These are phyloP conservation scores for Pseudeuparius sepicola DNA, from an alignment of 2,888 invertebrate species.

Conservation along the genomic window DNA sequence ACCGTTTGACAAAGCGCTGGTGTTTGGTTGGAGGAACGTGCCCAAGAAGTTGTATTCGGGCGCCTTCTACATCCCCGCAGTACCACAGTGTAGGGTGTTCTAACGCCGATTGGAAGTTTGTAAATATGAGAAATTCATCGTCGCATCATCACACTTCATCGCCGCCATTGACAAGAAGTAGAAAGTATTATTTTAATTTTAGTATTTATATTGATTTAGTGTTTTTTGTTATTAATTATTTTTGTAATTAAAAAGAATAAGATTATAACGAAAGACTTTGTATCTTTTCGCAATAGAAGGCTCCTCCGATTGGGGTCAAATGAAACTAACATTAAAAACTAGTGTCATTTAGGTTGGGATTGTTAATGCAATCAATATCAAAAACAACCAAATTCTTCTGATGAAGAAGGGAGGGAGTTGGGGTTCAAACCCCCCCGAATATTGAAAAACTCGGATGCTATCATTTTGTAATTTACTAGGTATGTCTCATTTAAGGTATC, in stretches of 20 bases:
- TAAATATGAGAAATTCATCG: conserved; percentile 5
- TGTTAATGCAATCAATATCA: no score
- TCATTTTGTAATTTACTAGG: no score
- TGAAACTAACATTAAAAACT: no score
- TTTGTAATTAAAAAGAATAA: conserved; percentile 10
- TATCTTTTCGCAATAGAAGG: not conserved
- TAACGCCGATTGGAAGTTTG: conserved; percentile 21
- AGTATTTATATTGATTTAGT: conserved; percentile 7
- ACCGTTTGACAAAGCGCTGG: conserved; percentile 70
- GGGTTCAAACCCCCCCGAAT: no score
- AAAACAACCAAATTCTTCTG: no score
- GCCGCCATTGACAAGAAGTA: conserved; percentile 14
- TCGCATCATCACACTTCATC: conserved; percentile 10
- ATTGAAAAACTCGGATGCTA: no score
- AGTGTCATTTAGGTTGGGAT: no score
- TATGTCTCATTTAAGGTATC: no score
- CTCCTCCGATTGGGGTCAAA: no score
- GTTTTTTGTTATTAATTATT: conserved; percentile 13
- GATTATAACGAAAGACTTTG: not conserved
- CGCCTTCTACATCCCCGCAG: conserved; percentile 56
- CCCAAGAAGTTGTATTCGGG: conserved; percentile 66
- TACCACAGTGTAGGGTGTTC: conserved; percentile 46
- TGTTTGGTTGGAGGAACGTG: conserved; percentile 66
- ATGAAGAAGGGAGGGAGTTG: no score
- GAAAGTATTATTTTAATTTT: conserved; percentile 10